phyloP scores from a whole-genome alignment of 2,113 vertebrate species.

The Elachura formosa region DNA sequence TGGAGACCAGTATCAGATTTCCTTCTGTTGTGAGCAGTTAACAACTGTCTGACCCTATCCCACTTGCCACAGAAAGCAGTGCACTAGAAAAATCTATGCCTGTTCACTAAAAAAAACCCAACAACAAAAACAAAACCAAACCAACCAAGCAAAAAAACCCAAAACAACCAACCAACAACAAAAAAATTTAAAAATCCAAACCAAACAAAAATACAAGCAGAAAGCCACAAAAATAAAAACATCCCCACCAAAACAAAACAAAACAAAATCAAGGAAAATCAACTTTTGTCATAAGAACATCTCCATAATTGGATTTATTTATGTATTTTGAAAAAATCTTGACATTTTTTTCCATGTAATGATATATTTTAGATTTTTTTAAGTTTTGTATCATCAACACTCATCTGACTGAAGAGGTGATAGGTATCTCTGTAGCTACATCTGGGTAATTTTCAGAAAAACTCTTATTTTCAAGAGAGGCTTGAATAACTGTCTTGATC shows the following conservation, averaged over 20 bases:
- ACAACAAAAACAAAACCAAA: neutral
- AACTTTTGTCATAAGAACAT: neutral
- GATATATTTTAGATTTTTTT: neutral
- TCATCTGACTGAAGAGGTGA: neutral
- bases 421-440: neutral
- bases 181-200: neutral
- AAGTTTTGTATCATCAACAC: neutral
- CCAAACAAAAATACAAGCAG: neutral
- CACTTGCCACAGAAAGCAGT: accelerated
- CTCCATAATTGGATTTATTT: neutral
- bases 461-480: neutral
- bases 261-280: neutral
- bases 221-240: too few species aligned
- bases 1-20: neutral
- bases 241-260: neutral
- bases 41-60: accelerated
- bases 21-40: neutral
- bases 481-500: neutral
- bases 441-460: neutral
- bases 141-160: neutral
- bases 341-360: neutral
- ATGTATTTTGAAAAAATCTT: neutral
- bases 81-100: neutral
- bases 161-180: too few species aligned
- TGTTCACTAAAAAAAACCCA: neutral